These are phyloP conservation scores for Pseudomyrmex gracilis DNA, from an alignment of 1,140 invertebrate species.

Conservation along the genomic window DNA sequence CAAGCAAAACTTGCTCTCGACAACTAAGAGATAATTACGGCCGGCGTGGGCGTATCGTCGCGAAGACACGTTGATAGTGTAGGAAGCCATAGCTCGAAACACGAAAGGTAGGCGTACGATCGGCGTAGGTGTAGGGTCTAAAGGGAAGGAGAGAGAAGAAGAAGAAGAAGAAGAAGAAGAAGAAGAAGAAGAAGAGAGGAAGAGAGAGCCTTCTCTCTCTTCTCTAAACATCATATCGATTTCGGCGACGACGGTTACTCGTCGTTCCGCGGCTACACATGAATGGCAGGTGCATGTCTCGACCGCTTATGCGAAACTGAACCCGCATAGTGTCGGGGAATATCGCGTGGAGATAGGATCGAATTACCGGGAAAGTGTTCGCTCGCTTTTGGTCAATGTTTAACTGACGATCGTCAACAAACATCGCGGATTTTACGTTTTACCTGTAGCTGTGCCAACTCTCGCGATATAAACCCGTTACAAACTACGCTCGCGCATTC, in stretches of 20 bases:
- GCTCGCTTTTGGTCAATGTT: not conserved
- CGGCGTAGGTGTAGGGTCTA: constrained; percentile 58
- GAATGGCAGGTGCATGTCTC: constrained; percentile 52
- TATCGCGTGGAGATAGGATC: not conserved
- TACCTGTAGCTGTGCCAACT: no score
- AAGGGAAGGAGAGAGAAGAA: constrained; percentile 24
- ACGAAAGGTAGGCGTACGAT: constrained; percentile 20
- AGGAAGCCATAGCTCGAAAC: constrained; percentile 22
- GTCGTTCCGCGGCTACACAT: constrained; percentile 63
- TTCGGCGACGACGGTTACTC: constrained; percentile 68
- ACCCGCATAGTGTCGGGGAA: not conserved
- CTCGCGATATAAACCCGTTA: no score
- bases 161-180: constrained; percentile 28
- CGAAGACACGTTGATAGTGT: constrained; percentile 8
- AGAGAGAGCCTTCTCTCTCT: not conserved
- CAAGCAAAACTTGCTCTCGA: not conserved
- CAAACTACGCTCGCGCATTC: no score
- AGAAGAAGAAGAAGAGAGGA: constrained; percentile 12
- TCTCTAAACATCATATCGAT: constrained; percentile 77
- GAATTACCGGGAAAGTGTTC: not conserved
- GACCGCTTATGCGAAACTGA: constrained; percentile 4
- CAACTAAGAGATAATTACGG: constrained; percentile 27
- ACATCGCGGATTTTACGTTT: no score
- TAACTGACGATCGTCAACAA: not conserved
- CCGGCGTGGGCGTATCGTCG: constrained; percentile 20